Evolutionary conservation across 2,797 vertebrate genomes (phyloP).

Genomic region (Hydrocynus forskahlii): DNA sequence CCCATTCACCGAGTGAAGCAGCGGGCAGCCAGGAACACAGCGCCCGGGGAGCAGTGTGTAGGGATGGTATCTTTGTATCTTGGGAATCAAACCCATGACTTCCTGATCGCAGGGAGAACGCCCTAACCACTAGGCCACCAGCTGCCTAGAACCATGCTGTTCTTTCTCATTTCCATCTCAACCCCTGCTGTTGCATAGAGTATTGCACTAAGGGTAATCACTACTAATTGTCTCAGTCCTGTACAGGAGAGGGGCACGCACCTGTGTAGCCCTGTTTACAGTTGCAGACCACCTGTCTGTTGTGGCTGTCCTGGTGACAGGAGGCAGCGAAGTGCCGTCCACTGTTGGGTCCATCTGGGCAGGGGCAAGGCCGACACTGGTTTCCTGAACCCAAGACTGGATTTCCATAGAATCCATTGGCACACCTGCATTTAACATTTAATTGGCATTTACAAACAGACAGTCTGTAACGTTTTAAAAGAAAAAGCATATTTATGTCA

Average conservation of each 20-base stretch:
- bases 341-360: constrained; percentile 89
- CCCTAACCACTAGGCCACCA: no score
- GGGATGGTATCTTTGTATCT: no score
- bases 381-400: constrained; percentile 82
- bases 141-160: no score
- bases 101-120: no score
- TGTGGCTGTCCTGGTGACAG: constrained; percentile 90
- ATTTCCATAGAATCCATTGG: constrained; percentile 88
- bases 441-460: no score
- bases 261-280: constrained; percentile 94
- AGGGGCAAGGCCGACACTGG: constrained; percentile 92
- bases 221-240: background rate
- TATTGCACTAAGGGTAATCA: constrained; percentile 14
- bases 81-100: no score
- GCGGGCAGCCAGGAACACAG: no score
- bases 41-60: no score
- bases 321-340: constrained; percentile 89
- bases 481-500: background rate
- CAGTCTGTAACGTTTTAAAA: constrained; percentile 15
- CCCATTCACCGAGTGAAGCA: no score
- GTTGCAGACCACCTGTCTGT: constrained; percentile 88
- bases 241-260: constrained; percentile 59
- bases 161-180: background rate
- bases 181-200: background rate
- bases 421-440: constrained; percentile 81